Evolutionary conservation across 2,113 vertebrate species (phyloP).

Genomic region (Peucedramus taeniatus): DNA sequence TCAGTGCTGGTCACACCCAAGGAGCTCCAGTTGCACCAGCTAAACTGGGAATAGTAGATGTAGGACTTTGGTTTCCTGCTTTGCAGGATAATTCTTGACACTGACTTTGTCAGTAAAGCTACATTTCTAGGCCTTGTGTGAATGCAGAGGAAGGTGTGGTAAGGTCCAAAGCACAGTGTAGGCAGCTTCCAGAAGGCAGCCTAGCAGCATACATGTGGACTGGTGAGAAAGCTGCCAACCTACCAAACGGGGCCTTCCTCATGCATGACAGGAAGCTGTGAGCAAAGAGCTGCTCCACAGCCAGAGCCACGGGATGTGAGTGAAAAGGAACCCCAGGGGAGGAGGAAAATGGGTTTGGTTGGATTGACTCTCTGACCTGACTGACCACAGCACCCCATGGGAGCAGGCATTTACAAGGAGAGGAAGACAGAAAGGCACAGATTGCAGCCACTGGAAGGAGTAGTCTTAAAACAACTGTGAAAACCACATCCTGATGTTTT

Average conservation of each 20-base stretch:
- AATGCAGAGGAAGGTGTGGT: background rate
- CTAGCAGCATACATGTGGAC: fast-evolving
- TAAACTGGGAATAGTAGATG: background rate
- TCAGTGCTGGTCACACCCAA: background rate
- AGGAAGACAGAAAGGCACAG: background rate
- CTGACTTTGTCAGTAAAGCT: background rate
- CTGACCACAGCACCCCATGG: background rate
- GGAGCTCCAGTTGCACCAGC: background rate
- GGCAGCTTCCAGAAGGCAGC: background rate
- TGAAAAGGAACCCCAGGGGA: background rate
- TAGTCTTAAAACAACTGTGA: background rate
- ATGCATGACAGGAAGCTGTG: fast-evolving
- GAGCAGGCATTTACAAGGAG: background rate
- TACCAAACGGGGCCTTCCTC: background rate
- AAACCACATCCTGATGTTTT: conserved; percentile 13
- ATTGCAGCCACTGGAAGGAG: background rate
- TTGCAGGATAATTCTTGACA: fast-evolving
- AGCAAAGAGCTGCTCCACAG: background rate
- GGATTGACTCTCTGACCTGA: background rate
- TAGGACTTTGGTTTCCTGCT: background rate
- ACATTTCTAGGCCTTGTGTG: background rate
- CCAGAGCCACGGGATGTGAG: background rate
- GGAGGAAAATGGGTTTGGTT: background rate
- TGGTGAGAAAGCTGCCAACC: background rate
- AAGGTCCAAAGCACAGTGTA: background rate